Conservation (phyloP, 2,797 vertebrate species). For the Alfaro cultratus region DNA sequence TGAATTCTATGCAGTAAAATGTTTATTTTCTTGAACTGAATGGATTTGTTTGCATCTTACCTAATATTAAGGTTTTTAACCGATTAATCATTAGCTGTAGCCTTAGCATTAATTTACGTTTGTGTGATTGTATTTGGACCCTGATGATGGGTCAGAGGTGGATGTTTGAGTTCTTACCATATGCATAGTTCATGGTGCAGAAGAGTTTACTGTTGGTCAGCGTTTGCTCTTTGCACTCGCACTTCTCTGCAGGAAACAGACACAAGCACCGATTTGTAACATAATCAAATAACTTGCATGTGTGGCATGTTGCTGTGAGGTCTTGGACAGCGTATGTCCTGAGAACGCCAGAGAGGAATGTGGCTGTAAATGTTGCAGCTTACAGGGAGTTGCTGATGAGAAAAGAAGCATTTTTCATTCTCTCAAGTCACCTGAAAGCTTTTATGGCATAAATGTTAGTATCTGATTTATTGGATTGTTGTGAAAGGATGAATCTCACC, state of each 20-base stretch:
- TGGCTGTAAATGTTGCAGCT: conserved; percentile 62
- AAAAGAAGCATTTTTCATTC: conserved; percentile 33
- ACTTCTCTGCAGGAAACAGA: conserved; percentile 86
- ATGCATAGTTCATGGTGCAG: conserved; percentile 94
- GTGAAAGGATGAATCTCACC: conserved; percentile 76
- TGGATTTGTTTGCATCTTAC: no score
- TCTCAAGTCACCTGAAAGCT: conserved; percentile 33
- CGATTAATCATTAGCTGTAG: no score
- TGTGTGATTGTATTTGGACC: neutral
- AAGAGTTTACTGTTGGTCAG: conserved; percentile 91
- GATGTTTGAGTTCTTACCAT: conserved; percentile 83
- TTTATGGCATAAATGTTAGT: conserved; percentile 64
- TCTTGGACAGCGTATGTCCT: conserved; percentile 48
- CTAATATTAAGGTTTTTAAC: no score
- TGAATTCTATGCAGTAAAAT: no score
- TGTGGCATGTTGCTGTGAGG: conserved; percentile 45
- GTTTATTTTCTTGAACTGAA: no score
- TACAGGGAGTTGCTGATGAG: conserved; percentile 28
- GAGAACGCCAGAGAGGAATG: conserved; percentile 71
- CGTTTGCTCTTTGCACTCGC: conserved; percentile 94
- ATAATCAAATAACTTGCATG: conserved; percentile 36
- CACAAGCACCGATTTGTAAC: conserved; percentile 56
- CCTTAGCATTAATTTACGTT: no score
- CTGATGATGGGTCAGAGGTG: neutral
- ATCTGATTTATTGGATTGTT: conserved; percentile 32